Evolutionary conservation across 2,797 vertebrate species (phyloP).

Genomic region (Sebastes diploproa): DNA sequence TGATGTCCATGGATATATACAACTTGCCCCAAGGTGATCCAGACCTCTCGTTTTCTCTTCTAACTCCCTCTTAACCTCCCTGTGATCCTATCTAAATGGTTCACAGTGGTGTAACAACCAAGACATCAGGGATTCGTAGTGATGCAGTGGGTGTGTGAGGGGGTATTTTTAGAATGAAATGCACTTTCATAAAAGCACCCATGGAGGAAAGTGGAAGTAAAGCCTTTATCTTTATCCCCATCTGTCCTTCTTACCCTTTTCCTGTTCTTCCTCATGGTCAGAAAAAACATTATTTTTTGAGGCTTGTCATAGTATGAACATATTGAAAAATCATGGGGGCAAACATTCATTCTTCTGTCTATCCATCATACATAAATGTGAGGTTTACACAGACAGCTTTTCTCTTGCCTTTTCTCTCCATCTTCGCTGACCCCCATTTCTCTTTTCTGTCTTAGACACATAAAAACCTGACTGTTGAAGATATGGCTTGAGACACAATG

Average conservation of each 20-base stretch:
- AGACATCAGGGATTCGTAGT: conserved; percentile 26
- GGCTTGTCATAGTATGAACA: not conserved
- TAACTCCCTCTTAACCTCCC: conserved; percentile 46
- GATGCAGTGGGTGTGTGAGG: not conserved
- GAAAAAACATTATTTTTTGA: not conserved
- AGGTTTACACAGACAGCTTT: conserved; percentile 6
- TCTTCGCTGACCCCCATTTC: conserved; percentile 7
- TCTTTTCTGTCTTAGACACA: conserved; percentile 24
- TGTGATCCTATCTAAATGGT: conserved; percentile 37
- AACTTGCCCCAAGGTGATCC: conserved; percentile 26
- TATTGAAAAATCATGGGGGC: not conserved
- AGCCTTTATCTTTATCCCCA: conserved; percentile 12
- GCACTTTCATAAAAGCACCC: conserved; percentile 35
- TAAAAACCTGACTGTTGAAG: conserved; percentile 50
- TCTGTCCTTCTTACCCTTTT: not conserved
- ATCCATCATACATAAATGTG: not conserved
- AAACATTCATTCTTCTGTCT: not conserved
- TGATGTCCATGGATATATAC: conserved; percentile 21
- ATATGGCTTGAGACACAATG: conserved; percentile 72
- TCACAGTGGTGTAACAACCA: conserved; percentile 30
- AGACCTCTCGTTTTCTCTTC: conserved; percentile 20
- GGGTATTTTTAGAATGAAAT: conserved; percentile 63
- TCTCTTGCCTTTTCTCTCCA: not conserved
- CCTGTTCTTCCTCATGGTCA: not conserved
- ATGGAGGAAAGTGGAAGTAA: conserved; percentile 19